phyloP scores from a whole-genome alignment of 2,888 invertebrate genomes.

The Dynastes maya region DNA sequence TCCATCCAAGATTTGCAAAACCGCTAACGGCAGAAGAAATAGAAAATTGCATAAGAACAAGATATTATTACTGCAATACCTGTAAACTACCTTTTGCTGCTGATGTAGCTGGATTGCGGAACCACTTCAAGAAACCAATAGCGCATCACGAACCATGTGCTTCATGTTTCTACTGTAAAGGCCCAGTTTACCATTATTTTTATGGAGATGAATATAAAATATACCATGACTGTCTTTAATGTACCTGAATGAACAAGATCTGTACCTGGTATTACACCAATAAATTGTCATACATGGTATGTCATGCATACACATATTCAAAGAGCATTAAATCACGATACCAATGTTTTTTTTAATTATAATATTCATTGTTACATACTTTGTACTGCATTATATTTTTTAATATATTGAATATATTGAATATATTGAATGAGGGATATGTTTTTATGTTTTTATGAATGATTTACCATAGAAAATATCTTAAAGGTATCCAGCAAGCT shows the following conservation, averaged over 20 bases:
- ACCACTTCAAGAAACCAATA: constrained; percentile 64
- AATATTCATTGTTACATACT: no score
- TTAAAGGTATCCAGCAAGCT: no score
- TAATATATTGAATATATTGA: no score
- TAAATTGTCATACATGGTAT: not conserved
- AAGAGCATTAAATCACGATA: no score
- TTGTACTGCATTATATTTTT: no score
- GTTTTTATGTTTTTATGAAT: no score
- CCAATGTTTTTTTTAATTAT: no score
- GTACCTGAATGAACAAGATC: constrained; percentile 26
- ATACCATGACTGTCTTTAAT: constrained; percentile 64
- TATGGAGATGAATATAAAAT: constrained; percentile 59
- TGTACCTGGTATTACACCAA: constrained; percentile 29
- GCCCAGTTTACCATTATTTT: constrained; percentile 64
- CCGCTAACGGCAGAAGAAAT: constrained; percentile 60
- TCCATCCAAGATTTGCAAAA: constrained; percentile 64
- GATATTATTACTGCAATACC: constrained; percentile 64
- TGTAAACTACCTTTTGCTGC: constrained; percentile 66
- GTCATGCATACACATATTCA: not conserved
- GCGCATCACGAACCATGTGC: constrained; percentile 61
- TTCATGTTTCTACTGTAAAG: constrained; percentile 66
- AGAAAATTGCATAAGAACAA: constrained; percentile 62
- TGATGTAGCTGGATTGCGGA: constrained; percentile 60
- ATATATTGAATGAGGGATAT: no score
- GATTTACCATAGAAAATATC: no score